phyloP scores from a whole-genome alignment of 2,113 vertebrate genomes.

The Percina caprodes region DNA sequence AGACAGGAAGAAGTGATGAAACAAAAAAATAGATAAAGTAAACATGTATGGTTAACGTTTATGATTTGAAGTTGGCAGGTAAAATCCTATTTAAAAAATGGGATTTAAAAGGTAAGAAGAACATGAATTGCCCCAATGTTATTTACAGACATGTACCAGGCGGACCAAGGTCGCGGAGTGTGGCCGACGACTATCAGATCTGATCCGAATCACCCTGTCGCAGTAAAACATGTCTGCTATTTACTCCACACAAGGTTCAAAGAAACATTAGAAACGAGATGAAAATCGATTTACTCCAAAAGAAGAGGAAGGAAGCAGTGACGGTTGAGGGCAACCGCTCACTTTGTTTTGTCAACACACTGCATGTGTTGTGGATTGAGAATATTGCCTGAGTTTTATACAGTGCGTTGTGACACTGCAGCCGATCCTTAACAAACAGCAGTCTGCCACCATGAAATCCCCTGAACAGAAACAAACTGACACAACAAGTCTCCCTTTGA shows the following conservation, averaged over 20 bases:
- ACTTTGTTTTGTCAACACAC: conserved; percentile 41
- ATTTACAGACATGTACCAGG: background rate
- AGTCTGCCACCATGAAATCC: background rate
- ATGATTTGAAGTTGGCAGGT: background rate
- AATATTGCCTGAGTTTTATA: background rate
- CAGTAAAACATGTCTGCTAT: background rate
- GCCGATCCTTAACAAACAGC: conserved; percentile 8
- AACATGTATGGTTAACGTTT: background rate
- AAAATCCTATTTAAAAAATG: background rate
- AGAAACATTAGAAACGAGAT: background rate
- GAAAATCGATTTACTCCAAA: background rate
- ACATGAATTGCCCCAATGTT: background rate
- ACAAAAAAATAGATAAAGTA: background rate
- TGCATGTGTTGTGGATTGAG: conserved; percentile 33
- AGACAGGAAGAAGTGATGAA: background rate
- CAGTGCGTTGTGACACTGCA: background rate
- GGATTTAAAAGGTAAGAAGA: background rate
- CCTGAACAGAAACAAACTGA: background rate
- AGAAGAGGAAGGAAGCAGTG: background rate
- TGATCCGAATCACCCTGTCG: background rate
- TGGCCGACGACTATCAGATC: background rate
- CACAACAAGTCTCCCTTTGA: background rate
- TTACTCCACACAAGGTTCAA: background rate
- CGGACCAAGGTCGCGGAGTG: background rate
- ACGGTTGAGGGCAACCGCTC: background rate